Evolutionary conservation across 2,797 vertebrate genomes (phyloP), one percentile per base, ranked within the genome.

Genomic region (Emys orbicularis): DNA sequence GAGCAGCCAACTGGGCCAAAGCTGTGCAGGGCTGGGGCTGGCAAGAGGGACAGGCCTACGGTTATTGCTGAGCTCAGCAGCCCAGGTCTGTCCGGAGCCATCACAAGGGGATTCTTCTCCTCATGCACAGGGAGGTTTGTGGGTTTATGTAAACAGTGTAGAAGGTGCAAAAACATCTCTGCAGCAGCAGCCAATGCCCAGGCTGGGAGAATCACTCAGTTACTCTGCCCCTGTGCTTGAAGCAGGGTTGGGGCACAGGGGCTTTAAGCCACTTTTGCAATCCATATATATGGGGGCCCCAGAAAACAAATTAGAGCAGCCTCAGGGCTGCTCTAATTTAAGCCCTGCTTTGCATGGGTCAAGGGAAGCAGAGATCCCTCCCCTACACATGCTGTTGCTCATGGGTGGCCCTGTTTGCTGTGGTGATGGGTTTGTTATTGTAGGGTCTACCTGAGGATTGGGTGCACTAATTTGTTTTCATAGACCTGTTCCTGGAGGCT

Each of bases 51-150:
- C 12, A 68, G 56, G 31, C 77, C 31, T 16, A 13, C 47, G 27
- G 59, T 41, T 87, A 59, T 49, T 93, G 91, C 83, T 93, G 91
- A 89, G 49, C 65, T 93, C 37, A 89, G 83, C 83, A 86, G 34
- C 79, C 50, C 74, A 47, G 77, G 54, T 34, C 34, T 49, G 54
- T 79, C 79, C 50, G 27, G 77, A 61, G 80, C 44, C 65, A 79
- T 16, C n/a, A 6, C 21, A 54, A 74, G 72, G 37, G 41, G 23
- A 74, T 44, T 74, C 23, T 44, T 41, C 41, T 74, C 72, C 68
- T 23, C 5, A 23, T 44, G 72, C 41, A 27, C 23, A 44, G 41
- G 41, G 41, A 44, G 72, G 25, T 25, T 74, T 12, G 37, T 27
- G 41, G 41, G 37, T 89, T 52, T 76, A 13, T 83, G 83, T 83